Base-by-base conservation (phyloP, 2,888 invertebrate species). In the Drosophila pegasa region DNA sequence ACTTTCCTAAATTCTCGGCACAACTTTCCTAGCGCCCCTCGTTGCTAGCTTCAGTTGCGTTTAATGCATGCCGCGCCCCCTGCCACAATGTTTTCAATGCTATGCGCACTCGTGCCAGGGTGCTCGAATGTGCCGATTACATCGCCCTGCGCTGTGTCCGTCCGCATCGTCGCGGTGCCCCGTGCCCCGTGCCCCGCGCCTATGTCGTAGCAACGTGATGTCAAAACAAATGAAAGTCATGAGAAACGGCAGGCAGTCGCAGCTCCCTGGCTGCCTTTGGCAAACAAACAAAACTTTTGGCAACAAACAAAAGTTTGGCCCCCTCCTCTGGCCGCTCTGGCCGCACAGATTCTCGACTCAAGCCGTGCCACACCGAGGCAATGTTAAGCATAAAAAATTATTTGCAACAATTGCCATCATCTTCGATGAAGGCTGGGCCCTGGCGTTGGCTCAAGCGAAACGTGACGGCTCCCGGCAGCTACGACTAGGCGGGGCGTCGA, bases 371-470 rank as follows among this genome's bases (percentile, higher is more conserved):
- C 40, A 51, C 55, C 69, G 56, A 58, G 61, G 77, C 79, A 81
- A 66, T 76, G 78, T 61, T 54, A 62, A 77, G 80, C 80, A 81
- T 86, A 81, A 83, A 80, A 86, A 86, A 88, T 88, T 80, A 86
- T 86, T 86, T 76, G 88, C 88, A 86, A 88, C 86, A 88, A 86
- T 85, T 86, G 88, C 74, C 85, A 64, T 81, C 85, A 77, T 81
- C 81, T 87, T 75, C 56, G 59, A 71, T 50, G 56, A 50, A 65
- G 54, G 41, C 71, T 22, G 40, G 38, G n/a, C 43, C 16, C 4
- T 22, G n/a, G 9, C n/a, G 10, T 9, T 6, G n/a, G 33, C 50
- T 35, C 65, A 45, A 65, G 37, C 56, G 73, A 79, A 83, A 86
- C 83, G 83, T 83, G 83, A 86, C 70, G 76, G 74, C 87, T 71